Conservation (phyloP, 2,113 vertebrate genomes). For the Sinocyclocheilus grahami region DNA sequence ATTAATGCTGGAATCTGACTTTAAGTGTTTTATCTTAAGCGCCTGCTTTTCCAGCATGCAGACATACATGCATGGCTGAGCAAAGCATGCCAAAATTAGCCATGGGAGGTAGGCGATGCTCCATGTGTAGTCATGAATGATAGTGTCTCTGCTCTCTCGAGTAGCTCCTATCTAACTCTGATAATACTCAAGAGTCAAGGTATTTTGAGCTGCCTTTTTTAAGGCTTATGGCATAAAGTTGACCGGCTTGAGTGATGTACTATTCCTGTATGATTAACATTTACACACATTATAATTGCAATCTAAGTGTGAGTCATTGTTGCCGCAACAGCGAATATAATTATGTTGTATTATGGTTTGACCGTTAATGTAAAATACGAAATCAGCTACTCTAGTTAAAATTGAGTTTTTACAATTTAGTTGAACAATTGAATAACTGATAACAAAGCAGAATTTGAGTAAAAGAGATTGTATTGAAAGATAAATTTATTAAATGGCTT, state of each 20-base stretch:
- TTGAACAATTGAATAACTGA: background rate
- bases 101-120: slow-evolving; percentile 53
- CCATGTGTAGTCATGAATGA: slow-evolving; percentile 73
- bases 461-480: background rate
- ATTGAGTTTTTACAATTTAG: background rate
- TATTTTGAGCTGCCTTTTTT: slow-evolving; percentile 51
- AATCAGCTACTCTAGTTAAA: background rate
- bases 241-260: background rate
- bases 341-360: background rate
- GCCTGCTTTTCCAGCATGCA: slow-evolving; percentile 63
- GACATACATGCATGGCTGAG: slow-evolving; percentile 55
- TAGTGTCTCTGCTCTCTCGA: slow-evolving; percentile 58
- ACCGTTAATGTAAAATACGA: background rate
- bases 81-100: slow-evolving; percentile 75
- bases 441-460: background rate
- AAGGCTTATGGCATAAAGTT: background rate
- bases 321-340: background rate
- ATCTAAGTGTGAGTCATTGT: background rate
- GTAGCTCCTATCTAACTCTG: slow-evolving; percentile 64
- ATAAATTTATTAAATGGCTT: background rate
- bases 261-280: background rate
- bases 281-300: too few relatives aligned
- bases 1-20: slow-evolving; percentile 64
- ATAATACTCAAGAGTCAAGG: slow-evolving; percentile 58
- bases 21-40: slow-evolving; percentile 69